A percentile compares a stretch with the other conserved stretches of the same genome.
These are phyloP conservation scores for Dendroctonus ponderosae DNA, from an alignment of 1,140 invertebrate genomes.

Conservation along the genomic window DNA sequence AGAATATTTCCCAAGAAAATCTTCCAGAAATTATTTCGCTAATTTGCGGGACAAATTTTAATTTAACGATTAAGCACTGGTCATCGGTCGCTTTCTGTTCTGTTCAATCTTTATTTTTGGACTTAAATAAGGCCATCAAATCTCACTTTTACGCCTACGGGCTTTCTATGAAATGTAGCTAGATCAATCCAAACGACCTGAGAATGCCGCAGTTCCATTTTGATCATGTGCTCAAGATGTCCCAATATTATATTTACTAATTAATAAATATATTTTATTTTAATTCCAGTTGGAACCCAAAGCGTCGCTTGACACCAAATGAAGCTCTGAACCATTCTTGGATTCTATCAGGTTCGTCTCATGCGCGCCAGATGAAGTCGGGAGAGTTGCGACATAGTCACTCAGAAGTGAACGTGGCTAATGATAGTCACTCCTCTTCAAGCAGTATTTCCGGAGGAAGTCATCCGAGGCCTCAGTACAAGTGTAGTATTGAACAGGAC, in stretches of 20 bases:
- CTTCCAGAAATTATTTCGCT: too few species aligned
- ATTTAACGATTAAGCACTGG: too few species aligned
- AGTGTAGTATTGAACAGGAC: conserved; percentile 40
- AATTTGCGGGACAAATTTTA: too few species aligned
- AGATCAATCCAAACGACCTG: too few species aligned
- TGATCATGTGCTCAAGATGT: too few species aligned
- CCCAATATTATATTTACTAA: background rate
- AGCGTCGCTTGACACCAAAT: conserved; percentile 86
- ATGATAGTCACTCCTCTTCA: conserved; percentile 46
- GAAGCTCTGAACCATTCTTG: conserved; percentile 81
- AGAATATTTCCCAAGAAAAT: too few species aligned
- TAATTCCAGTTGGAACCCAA: conserved; percentile 83
- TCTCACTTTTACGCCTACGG: too few species aligned
- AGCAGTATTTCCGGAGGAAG: conserved; percentile 45
- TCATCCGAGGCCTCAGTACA: conserved; percentile 44
- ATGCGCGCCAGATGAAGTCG: conserved; percentile 31
- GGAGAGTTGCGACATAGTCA: conserved; percentile 48
- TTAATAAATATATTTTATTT: background rate
- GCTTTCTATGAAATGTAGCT: too few species aligned
- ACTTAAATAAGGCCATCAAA: too few species aligned
- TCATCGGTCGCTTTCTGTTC: too few species aligned
- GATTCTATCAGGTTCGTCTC: conserved; percentile 53
- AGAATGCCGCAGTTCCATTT: too few species aligned
- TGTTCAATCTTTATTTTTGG: too few species aligned
- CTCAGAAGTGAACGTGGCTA: conserved; percentile 48